phyloP scores from a whole-genome alignment of 2,888 invertebrate species.

The Aphodius sticticus region DNA sequence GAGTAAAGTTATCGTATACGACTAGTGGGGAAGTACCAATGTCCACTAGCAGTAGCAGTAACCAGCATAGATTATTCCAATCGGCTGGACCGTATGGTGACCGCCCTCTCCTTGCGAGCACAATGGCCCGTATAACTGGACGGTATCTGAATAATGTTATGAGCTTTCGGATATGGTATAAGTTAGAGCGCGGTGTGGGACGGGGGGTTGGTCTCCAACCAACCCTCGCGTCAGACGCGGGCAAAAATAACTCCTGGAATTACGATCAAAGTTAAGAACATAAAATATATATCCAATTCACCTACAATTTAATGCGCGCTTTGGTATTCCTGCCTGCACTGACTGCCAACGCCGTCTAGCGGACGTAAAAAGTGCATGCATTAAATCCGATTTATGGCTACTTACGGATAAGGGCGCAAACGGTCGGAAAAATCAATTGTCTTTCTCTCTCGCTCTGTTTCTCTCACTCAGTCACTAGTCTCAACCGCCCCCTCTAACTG shows the following conservation, averaged over 20 bases:
- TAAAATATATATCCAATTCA: constrained; percentile 33
- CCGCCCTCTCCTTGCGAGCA: neutral
- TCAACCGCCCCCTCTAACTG: neutral
- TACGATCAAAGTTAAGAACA: constrained; percentile 34
- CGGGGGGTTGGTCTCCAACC: neutral
- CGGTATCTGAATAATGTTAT: constrained; percentile 12
- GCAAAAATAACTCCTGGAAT: constrained; percentile 31
- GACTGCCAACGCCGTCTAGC: constrained; percentile 7
- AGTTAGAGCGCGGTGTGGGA: neutral
- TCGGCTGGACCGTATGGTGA: neutral
- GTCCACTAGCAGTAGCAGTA: neutral
- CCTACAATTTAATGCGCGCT: constrained; percentile 29
- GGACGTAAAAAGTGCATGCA: constrained; percentile 24
- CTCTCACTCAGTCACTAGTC: too few species aligned
- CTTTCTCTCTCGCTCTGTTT: neutral
- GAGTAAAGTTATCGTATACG: neutral
- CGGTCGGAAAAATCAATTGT: constrained; percentile 18
- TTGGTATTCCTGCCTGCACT: constrained; percentile 9
- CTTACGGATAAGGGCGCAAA: constrained; percentile 21
- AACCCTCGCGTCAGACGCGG: neutral
- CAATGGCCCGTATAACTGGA: neutral
- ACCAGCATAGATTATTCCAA: neutral
- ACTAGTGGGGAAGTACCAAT: neutral
- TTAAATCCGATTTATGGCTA: constrained; percentile 24
- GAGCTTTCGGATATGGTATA: constrained; percentile 4